Conservation (phyloP, 2,888 invertebrate species). For the Drosophila atripex region DNA sequence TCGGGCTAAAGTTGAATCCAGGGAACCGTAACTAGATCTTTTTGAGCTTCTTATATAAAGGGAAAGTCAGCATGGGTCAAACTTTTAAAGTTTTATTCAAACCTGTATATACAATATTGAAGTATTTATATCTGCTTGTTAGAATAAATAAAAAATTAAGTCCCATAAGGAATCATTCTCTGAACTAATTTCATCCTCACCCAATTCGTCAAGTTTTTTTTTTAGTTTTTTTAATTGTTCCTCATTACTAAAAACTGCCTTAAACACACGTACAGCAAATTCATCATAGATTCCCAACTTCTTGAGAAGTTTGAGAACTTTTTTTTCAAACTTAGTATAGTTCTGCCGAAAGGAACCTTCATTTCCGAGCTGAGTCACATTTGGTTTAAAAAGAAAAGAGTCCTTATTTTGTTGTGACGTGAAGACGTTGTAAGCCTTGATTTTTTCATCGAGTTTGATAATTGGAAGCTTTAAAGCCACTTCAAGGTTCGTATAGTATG, state of each 20-base stretch:
- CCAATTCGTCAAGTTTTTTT: conserved; percentile 39
- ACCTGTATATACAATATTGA: neutral
- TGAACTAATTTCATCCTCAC: neutral
- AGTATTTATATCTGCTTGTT: neutral
- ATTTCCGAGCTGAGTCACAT: neutral
- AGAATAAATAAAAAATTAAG: conserved; percentile 39
- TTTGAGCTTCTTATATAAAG: too few relatives aligned
- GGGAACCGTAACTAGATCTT: too few relatives aligned
- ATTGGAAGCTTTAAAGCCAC: conserved; percentile 41
- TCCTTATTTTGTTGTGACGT: neutral
- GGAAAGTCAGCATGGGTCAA: neutral
- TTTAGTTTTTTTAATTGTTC: conserved; percentile 41
- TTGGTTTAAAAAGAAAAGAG: neutral
- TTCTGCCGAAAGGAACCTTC: neutral
- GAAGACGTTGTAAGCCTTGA: conserved; percentile 31
- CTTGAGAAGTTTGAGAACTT: conserved; percentile 33
- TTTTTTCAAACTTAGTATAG: conserved; percentile 21
- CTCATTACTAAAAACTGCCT: conserved; percentile 51
- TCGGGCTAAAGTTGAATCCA: too few relatives aligned
- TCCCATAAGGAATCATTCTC: conserved; percentile 41
- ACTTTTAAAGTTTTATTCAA: neutral
- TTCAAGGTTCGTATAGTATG: conserved; percentile 23
- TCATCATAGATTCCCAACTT: conserved; percentile 45
- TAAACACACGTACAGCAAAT: conserved; percentile 38
- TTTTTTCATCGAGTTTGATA: conserved; percentile 49